Percentiles rank a stretch among this genome's conserved stretches.
These are phyloP conservation scores for Paraescarpia echinospica DNA, from an alignment of 1,140 invertebrate species.

Conservation along the genomic window DNA sequence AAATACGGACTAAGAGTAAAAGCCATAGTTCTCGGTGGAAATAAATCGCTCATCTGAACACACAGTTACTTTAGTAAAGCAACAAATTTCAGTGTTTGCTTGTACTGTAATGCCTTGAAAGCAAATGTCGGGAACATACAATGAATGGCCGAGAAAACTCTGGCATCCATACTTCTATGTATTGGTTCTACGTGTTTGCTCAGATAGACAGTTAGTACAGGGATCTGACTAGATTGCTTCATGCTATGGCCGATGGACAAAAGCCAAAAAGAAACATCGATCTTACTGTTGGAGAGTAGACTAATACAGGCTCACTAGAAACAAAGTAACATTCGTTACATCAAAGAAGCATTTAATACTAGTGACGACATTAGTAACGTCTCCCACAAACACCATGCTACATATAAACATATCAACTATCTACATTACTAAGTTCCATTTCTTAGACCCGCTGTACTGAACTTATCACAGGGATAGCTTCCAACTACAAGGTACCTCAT, in stretches of 20 bases:
- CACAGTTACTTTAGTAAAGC: not conserved
- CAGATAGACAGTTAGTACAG: not conserved
- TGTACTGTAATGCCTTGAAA: not conserved
- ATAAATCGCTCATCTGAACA: not conserved
- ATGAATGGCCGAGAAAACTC: not conserved
- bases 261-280: not conserved
- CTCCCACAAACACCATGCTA: not conserved
- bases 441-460: not conserved
- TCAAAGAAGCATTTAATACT: not conserved
- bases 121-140: not conserved
- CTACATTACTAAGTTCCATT: not conserved
- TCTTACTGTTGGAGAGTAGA: not conserved
- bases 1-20: not conserved
- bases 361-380: not conserved
- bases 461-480: not conserved
- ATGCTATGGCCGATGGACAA: not conserved
- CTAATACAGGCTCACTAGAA: slow-evolving; percentile 5
- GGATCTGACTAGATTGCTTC: not conserved
- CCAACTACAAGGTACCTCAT: not conserved
- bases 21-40: not conserved
- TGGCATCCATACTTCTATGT: not conserved
- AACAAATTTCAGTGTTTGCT: not conserved
- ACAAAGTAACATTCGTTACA: not conserved
- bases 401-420: not conserved
- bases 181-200: not conserved